A percentile compares a stretch with the other conserved stretches of the same genome.
Conservation (phyloP, 1,140 invertebrate genomes). For the Chironomus tepperi region DNA sequence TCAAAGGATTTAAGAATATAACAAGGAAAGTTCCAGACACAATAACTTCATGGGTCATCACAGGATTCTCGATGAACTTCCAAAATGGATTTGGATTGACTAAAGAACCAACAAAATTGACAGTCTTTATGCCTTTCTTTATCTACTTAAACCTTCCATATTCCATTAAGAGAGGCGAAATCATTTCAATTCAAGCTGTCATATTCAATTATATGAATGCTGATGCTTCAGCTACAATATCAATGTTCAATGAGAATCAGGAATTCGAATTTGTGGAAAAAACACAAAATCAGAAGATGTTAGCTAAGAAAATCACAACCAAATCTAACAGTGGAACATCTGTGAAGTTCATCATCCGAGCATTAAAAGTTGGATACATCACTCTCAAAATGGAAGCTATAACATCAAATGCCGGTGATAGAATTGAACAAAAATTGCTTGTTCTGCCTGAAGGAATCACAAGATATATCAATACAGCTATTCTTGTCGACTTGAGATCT, state of each 20-base stretch:
- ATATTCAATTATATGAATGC: background rate
- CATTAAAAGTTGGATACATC: constrained; percentile 57
- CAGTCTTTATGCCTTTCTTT: constrained; percentile 75
- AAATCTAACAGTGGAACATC: constrained; percentile 53
- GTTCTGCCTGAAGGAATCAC: constrained; percentile 68
- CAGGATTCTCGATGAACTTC: constrained; percentile 84
- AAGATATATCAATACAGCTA: constrained; percentile 60
- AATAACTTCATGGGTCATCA: constrained; percentile 86
- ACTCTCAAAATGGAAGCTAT: constrained; percentile 60
- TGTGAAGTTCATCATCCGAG: constrained; percentile 66
- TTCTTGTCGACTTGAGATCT: constrained; percentile 59
- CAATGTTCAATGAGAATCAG: background rate
- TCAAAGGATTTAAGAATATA: constrained; percentile 31
- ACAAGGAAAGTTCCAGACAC: constrained; percentile 56
- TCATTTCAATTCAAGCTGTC: background rate
- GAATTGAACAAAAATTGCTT: constrained; percentile 52
- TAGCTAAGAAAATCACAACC: constrained; percentile 51
- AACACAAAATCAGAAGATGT: constrained; percentile 41
- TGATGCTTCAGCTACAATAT: background rate
- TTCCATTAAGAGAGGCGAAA: constrained; percentile 59
- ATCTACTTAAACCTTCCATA: constrained; percentile 66
- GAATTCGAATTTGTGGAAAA: background rate
- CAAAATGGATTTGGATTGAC: constrained; percentile 77
- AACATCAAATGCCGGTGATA: constrained; percentile 56
- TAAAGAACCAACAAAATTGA: constrained; percentile 57